Base-by-base conservation (phyloP, 2,797 vertebrate species). In the Peromyscus melanophrys region DNA sequence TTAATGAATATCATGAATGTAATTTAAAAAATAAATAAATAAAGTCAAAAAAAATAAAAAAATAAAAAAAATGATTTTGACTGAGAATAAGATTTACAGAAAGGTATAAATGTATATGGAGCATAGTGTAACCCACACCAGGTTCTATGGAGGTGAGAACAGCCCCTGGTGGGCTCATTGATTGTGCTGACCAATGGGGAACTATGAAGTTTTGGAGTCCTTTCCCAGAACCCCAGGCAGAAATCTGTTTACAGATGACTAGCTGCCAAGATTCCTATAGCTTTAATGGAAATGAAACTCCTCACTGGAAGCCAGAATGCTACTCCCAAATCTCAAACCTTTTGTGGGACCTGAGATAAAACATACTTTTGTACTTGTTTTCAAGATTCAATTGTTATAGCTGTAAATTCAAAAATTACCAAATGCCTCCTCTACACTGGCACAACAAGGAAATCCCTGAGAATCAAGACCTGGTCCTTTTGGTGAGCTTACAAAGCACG, bases 1-100 rank as follows among this genome's bases (percentile, higher is more conserved):
- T n/a, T n/a, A n/a, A n/a, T n/a, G n/a, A n/a, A n/a, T n/a, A n/a
- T n/a, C n/a, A n/a, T n/a, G n/a, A n/a, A n/a, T n/a, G n/a, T n/a
- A n/a, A n/a, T n/a, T n/a, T n/a, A n/a, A n/a, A n/a, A n/a, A n/a
- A n/a, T n/a, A n/a, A n/a, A n/a, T n/a, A n/a, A n/a, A n/a, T n/a
- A n/a, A n/a, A n/a, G n/a, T n/a, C n/a, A n/a, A n/a, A n/a, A n/a
- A n/a, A n/a, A n/a, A n/a, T n/a, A n/a, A n/a, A n/a, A n/a, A n/a
- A n/a, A n/a, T n/a, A n/a, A n/a, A n/a, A 52, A 52, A 95, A 93
- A 52, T 65, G 14, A 89, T 92, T 93, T 85, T 85, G 77, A 95
- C 21, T 87, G 43, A 94, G 55, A 87, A 95, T 34, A 59, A 23
- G 23, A 88, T 88, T 75, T 90, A 2, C 25, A 77, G 88, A 89